Percentiles rank a stretch among this genome's conserved stretches.
Conservation (phyloP, 2,113 vertebrate genomes). For the Vimba vimba region DNA sequence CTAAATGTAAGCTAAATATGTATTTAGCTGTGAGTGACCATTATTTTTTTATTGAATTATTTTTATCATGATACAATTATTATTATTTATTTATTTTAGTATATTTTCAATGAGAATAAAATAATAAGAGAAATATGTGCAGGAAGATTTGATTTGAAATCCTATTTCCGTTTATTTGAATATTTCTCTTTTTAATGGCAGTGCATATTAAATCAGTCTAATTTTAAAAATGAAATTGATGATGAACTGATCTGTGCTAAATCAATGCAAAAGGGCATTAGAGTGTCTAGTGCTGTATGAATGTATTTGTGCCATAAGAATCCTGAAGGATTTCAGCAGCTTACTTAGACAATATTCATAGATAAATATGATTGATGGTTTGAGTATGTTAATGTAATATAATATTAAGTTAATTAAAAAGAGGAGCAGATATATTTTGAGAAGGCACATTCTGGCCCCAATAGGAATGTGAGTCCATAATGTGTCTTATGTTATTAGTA, state of each 20-base stretch:
- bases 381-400: background rate
- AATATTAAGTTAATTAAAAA: background rate
- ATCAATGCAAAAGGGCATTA: background rate
- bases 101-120: background rate
- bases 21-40: background rate
- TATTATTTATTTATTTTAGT: background rate
- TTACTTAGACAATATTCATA: background rate
- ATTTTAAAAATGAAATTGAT: background rate
- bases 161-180: background rate
- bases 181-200: background rate
- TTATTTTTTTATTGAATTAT: background rate
- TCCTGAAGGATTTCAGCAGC: background rate
- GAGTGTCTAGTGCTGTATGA: background rate
- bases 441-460: background rate
- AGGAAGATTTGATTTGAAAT: background rate
- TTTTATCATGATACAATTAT: too few relatives aligned
- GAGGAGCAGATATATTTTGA: background rate
- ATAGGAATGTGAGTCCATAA: background rate
- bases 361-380: background rate
- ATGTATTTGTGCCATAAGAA: background rate
- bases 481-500: constrained; percentile 43
- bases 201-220: background rate
- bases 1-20: background rate
- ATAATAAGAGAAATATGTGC: background rate
- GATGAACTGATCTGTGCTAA: background rate